Conservation (phyloP, 2,797 vertebrate genomes). For the Myripristis jacobus region DNA sequence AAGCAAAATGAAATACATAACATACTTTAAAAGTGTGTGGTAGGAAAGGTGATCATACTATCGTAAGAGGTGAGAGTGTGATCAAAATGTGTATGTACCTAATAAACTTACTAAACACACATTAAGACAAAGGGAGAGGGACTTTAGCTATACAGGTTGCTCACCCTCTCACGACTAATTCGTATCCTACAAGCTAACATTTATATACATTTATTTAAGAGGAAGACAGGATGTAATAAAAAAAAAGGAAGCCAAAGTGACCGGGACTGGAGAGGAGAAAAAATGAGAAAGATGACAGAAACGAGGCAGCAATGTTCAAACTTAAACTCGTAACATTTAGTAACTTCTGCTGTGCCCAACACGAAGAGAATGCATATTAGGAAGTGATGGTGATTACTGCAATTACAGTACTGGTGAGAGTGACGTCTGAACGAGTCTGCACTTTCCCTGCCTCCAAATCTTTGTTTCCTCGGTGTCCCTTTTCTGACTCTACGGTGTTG, state of each 20-base stretch:
- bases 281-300: not conserved
- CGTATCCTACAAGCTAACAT: constrained; percentile 51
- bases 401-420: constrained; percentile 57
- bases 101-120: constrained; percentile 35
- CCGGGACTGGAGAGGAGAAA: not conserved
- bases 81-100: constrained; percentile 20
- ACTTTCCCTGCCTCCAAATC: constrained; percentile 50
- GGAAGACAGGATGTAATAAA: constrained; percentile 17
- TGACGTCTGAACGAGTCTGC: constrained; percentile 23
- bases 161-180: constrained; percentile 11
- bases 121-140: not conserved
- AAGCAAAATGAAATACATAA: constrained; percentile 63
- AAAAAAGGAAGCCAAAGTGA: not conserved
- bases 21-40: constrained; percentile 57
- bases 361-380: constrained; percentile 39
- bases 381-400: constrained; percentile 49
- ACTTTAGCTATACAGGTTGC: not conserved
- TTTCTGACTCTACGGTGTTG: constrained; percentile 26
- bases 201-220: constrained; percentile 55
- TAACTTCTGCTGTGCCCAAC: constrained; percentile 40
- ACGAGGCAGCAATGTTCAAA: constrained; percentile 36
- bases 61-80: constrained; percentile 43
- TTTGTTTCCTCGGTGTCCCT: constrained; percentile 36
- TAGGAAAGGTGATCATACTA: constrained; percentile 50
- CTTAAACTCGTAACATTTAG: constrained; percentile 16